Evolutionary conservation across 2,888 invertebrate species (phyloP).

Genomic region (Xanthia togata): DNA sequence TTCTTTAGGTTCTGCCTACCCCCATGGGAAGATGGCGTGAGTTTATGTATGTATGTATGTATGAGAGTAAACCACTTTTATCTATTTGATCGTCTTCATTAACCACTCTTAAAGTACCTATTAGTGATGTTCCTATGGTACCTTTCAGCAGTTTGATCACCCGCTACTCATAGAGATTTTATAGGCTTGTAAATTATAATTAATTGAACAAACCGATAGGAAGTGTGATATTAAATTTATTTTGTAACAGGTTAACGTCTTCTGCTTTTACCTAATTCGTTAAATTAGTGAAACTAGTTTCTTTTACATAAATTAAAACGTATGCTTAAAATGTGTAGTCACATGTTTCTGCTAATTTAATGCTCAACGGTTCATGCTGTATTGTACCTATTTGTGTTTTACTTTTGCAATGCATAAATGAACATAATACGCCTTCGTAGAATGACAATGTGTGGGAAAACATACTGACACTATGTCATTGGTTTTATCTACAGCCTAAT

Average conservation of each 20-base stretch:
- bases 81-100: constrained; percentile 47
- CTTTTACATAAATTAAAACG: constrained; percentile 17
- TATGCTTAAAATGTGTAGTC: constrained; percentile 9
- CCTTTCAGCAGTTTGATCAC: constrained; percentile 40
- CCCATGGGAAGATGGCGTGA: no score
- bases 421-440: constrained; percentile 28
- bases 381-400: constrained; percentile 23
- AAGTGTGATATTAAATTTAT: constrained; percentile 47
- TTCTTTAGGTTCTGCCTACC: no score
- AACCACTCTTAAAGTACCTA: constrained; percentile 17
- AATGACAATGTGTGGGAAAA: constrained; percentile 27
- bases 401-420: constrained; percentile 12
- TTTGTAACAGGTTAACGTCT: constrained; percentile 35
- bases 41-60: no score
- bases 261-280: constrained; percentile 46
- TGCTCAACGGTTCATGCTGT: constrained; percentile 14
- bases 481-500: constrained; percentile 20
- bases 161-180: constrained; percentile 52
- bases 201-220: constrained; percentile 52
- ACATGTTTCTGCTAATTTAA: constrained; percentile 32
- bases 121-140: constrained; percentile 28
- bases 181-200: constrained; percentile 63
- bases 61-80: constrained; percentile 41
- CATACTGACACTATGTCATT: constrained; percentile 23
- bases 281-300: constrained; percentile 41